A percentile compares a stretch with the other conserved stretches of the same genome.
Evolutionary conservation across 2,113 vertebrate genomes (phyloP).

Genomic region (Archilochus colubris): DNA sequence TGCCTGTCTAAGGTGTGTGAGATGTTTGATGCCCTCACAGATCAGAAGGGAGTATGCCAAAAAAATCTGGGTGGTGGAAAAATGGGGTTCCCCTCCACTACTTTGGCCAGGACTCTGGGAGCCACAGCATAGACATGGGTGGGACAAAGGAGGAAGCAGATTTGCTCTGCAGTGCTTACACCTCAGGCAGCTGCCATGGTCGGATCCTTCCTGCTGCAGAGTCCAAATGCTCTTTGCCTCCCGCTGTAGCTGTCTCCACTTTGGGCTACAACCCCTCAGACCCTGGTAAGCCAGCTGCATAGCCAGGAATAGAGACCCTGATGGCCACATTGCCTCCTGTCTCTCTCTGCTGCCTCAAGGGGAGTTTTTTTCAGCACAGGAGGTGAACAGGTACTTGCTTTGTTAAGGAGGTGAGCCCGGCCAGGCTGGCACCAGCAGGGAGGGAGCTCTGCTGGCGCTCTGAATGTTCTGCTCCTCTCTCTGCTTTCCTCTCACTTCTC

Average conservation of each 20-base stretch:
- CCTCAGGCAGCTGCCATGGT: fast-evolving
- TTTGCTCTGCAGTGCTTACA: neutral
- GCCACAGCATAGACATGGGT: neutral
- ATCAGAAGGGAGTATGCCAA: neutral
- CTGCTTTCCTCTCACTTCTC: neutral
- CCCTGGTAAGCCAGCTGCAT: neutral
- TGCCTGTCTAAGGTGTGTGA: neutral
- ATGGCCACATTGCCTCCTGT: neutral
- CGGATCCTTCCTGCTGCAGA: neutral
- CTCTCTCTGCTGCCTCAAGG: neutral
- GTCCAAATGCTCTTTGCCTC: neutral
- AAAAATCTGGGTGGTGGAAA: neutral
- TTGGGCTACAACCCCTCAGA: neutral
- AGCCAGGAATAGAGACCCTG: neutral
- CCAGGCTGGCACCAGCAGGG: neutral
- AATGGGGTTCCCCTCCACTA: fast-evolving
- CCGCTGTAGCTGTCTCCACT: neutral
- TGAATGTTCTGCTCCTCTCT: neutral
- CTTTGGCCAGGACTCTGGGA: neutral
- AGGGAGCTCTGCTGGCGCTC: neutral
- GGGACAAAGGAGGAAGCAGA: neutral
- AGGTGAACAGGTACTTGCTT: neutral
- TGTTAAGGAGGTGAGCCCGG: neutral
- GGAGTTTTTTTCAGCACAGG: neutral
- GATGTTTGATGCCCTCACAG: neutral